phyloP scores from a whole-genome alignment of 2,888 invertebrate genomes.

The Drosophila mimica region DNA sequence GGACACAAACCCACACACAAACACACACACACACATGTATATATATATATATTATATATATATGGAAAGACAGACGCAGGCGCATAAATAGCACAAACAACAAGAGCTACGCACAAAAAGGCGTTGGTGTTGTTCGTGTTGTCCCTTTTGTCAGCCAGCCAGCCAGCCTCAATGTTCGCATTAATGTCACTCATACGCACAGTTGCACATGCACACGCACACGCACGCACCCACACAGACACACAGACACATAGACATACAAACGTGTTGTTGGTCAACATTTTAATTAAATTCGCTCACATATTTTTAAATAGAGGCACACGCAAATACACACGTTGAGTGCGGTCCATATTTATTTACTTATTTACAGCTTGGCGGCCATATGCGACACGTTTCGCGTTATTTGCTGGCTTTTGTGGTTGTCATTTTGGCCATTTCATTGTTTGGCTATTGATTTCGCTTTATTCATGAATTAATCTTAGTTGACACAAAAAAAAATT shows the following conservation, averaged over 20 bases:
- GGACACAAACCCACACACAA: constrained; percentile 32
- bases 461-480: constrained; percentile 55
- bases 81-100: constrained; percentile 76
- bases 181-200: constrained; percentile 82
- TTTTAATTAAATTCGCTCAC: constrained; percentile 73
- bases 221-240: constrained; percentile 18
- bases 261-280: constrained; percentile 60
- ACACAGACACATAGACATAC: constrained; percentile 17
- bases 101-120: constrained; percentile 50
- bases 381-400: constrained; percentile 69
- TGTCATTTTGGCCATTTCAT: constrained; percentile 50
- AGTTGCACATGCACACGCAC: constrained; percentile 71
- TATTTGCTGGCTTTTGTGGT: constrained; percentile 62
- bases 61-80: constrained; percentile 65
- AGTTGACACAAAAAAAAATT: constrained; percentile 24
- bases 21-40: constrained; percentile 24
- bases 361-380: constrained; percentile 66
- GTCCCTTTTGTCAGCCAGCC: constrained; percentile 35
- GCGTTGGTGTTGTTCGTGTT: constrained; percentile 52
- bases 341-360: constrained; percentile 77
- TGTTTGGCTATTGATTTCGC: constrained; percentile 64
- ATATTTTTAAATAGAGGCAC: constrained; percentile 61
- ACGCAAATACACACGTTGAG: constrained; percentile 15
- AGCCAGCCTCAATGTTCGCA: constrained; percentile 65
- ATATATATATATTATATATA: constrained; percentile 11